Base-by-base conservation (phyloP, 2,888 invertebrate species). In the Lamproptera curius region DNA sequence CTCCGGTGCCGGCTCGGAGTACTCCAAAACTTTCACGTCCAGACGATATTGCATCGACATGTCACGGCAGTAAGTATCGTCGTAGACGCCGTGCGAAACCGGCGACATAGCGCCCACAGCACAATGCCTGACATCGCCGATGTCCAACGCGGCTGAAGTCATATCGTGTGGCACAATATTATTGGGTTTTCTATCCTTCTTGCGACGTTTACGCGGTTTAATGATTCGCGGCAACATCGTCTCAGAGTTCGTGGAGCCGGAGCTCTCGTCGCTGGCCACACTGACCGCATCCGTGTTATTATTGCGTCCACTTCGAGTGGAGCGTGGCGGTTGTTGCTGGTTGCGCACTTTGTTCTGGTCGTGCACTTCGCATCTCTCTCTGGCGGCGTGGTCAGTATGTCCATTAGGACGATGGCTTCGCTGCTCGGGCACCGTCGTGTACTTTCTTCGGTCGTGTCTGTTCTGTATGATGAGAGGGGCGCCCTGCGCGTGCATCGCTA, bases 131-230 rank as follows among this genome's bases (percentile, higher is more conserved):
- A 83, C 76, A 62, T 85, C 87, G 50, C 77, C 77, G 37, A 85
- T 73, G 62, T 86, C 87, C 63, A 87, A 70, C 56, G 63, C 63
- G 53, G 66, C 67, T 49, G 77, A 62, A 48, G 80, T 66, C 67
- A 86, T 73, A 61, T 87, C 87, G 56, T 87, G 87, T 55, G 83
- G 72, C 61, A 71, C 71, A 46, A 88, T 87, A 61, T 86, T 89
- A 57, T 89, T 85, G 26, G 94, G 93, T 79, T 95, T 94, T 59
- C 95, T 89, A 73, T 96, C 96, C 80, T 96, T 96, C 91, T 96
- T 96, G 71, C 96, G 92, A 42, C 96, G 90, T 73, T 96, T 96
- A 41, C 96, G 88, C 4, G 96, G 96, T 76, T 96, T 96, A 65
- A 96, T 96, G 56, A 96, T 95, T 61, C 96, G 90, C 56, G 96